Evolutionary conservation across 1,140 invertebrate genomes (phyloP), one percentile per base, ranked within the genome.

Genomic region (Drosophila busckii): DNA sequence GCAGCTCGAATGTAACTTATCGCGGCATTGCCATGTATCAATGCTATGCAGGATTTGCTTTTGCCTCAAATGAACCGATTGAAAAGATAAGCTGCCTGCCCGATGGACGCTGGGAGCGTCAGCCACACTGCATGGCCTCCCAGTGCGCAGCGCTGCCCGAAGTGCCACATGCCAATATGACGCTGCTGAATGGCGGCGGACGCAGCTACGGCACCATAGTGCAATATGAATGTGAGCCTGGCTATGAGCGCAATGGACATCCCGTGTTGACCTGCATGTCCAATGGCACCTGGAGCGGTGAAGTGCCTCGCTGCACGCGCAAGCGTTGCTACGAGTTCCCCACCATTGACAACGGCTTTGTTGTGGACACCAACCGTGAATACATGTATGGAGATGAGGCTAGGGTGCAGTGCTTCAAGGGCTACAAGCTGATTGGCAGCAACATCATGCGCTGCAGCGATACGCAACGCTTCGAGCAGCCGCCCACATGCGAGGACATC

Each of bases 31-130:
- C 96, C 13, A 97, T 95, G 60, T 99, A 98, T 87, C 95, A 97
- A 76, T 98, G 97, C 87, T 98, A 98, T 82, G 96, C 97, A 25
- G 97, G 97, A 20, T 99, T 98, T 87, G 95, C 94, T 44, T 98
- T 99, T 80, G 92, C 95, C 3, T 94, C 95, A 25, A 93, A 94
- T 46, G 90, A 93, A 69, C 94, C 95, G 1, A 94, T 94, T 25
- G 96, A 98, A 89, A 94, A 93, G 71, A 96, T 98, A 53, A 94
- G 94, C 7, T 98, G 96, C 70, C 88, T 95, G 53, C 92, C 95
- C 37, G 93, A 96, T 87, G 96, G 96, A 1, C 90, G 93, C 82
- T 97, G 96, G 96, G 95, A 97, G 86, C 93, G 94, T 82, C 93
- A 97, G 73, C 96, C 96, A 3, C 92, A 94, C 49, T 97, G 96